These are phyloP conservation scores for Tricholaema leucomelas DNA, from an alignment of 2,113 vertebrate genomes.

Conservation along the genomic window DNA sequence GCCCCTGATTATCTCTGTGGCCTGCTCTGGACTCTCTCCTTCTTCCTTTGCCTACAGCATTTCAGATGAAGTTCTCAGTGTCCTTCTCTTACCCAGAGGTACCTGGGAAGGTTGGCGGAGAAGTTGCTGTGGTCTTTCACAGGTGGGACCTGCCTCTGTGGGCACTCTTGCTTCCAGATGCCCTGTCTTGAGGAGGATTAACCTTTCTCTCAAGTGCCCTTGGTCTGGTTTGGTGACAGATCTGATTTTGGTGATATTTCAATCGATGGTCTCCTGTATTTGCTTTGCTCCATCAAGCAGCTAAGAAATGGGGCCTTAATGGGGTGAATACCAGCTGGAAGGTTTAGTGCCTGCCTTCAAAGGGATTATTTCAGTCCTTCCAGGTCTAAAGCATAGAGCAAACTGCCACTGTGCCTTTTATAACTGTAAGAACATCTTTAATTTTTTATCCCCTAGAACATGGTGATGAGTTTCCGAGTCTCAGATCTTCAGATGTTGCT, in stretches of 20 bases:
- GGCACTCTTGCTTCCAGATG: background rate
- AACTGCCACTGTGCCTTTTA: background rate
- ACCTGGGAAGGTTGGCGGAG: background rate
- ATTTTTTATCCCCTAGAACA: conserved; percentile 84
- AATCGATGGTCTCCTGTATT: background rate
- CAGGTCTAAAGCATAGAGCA: background rate
- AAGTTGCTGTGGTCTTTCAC: background rate
- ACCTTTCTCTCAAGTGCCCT: background rate
- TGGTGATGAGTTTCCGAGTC: conserved; percentile 99
- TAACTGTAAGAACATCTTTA: background rate
- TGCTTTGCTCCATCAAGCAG: background rate
- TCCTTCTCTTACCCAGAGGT: background rate
- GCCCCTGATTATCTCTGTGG: too few species aligned
- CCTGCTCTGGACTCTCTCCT: too few species aligned
- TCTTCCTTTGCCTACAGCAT: rapidly evolving
- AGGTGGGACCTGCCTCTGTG: background rate
- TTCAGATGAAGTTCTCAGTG: background rate
- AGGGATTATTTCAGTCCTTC: background rate
- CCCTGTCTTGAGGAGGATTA: background rate
- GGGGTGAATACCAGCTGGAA: background rate
- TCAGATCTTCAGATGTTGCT: conserved; percentile 98
- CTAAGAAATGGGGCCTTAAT: background rate
- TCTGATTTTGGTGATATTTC: background rate
- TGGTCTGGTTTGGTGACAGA: background rate
- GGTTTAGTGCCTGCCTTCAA: background rate